Percentiles rank a stretch among this genome's conserved stretches.
These are phyloP conservation scores for Dipodomys spectabilis DNA, from an alignment of 2,113 vertebrate species.

Conservation along the genomic window DNA sequence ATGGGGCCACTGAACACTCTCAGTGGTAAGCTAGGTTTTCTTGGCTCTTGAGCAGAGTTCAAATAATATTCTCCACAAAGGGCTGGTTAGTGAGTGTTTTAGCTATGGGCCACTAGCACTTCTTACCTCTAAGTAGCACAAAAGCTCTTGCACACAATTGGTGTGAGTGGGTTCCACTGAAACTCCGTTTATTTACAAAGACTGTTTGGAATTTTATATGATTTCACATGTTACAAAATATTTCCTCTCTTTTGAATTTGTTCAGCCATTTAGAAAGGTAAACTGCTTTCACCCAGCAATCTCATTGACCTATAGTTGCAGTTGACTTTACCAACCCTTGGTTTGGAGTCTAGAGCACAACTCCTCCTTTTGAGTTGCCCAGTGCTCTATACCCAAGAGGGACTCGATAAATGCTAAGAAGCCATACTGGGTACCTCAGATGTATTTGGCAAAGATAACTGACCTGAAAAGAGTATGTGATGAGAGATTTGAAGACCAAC, in stretches of 20 bases:
- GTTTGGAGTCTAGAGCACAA: conserved; percentile 8
- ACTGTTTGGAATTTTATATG: background rate
- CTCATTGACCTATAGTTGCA: background rate
- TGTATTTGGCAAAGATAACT: background rate
- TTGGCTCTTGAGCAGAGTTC: background rate
- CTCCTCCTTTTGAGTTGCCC: background rate
- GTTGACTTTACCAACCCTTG: background rate
- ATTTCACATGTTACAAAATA: background rate
- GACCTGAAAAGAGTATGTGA: background rate
- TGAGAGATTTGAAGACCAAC: conserved; percentile 48
- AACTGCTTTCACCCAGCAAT: background rate
- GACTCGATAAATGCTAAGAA: conserved; percentile 27
- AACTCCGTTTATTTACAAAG: background rate
- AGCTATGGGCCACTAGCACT: background rate
- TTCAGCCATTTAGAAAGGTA: conserved; percentile 21
- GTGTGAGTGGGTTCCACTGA: background rate
- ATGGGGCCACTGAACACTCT: background rate
- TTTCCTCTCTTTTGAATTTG: conserved; percentile 25
- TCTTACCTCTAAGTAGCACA: background rate
- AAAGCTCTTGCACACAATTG: background rate
- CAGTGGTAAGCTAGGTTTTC: background rate
- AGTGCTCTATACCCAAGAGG: background rate
- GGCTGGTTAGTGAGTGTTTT: background rate
- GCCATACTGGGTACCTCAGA: background rate
- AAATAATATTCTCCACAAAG: background rate